A percentile compares a stretch with the other conserved stretches of the same genome.
These are phyloP conservation scores for Macropis europaea DNA, from an alignment of 2,888 invertebrate species.

Conservation along the genomic window DNA sequence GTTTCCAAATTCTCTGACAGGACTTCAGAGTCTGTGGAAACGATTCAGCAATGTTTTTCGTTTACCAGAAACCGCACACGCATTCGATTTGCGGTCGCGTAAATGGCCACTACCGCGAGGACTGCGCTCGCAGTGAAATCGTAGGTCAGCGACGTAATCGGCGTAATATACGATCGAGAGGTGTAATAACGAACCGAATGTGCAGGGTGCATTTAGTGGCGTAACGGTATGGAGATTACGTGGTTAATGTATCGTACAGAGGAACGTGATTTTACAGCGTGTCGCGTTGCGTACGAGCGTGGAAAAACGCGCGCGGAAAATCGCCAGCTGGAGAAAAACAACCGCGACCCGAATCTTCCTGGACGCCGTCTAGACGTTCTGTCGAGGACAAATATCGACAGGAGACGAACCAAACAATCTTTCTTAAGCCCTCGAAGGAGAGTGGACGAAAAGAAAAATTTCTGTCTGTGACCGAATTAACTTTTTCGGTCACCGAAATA, in stretches of 20 bases:
- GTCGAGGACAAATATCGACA: background rate
- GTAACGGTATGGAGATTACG: slow-evolving; percentile 34
- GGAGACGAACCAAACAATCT: no score
- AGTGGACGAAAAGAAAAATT: no score
- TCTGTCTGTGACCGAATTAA: no score
- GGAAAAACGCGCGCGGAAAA: background rate
- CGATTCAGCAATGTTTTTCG: no score
- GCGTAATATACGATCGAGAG: slow-evolving; percentile 13
- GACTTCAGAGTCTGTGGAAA: no score
- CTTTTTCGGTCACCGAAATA: no score
- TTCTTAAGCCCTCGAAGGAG: no score
- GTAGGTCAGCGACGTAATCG: slow-evolving; percentile 29
- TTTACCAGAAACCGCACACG: no score
- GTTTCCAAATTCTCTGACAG: no score
- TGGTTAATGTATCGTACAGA: slow-evolving; percentile 3
- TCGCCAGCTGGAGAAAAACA: slow-evolving; percentile 29
- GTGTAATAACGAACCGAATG: slow-evolving; percentile 34
- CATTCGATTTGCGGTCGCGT: slow-evolving; percentile 42
- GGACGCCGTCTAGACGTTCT: slow-evolving; percentile 10
- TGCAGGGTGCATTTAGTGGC: slow-evolving; percentile 1
- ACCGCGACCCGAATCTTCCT: slow-evolving; percentile 9
- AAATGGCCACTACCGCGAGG: slow-evolving; percentile 39
- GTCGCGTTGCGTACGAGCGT: background rate
- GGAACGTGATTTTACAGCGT: background rate
- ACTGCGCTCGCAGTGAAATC: slow-evolving; percentile 27